Base-by-base conservation (phyloP, 2,797 vertebrate genomes). In the Acipenser oxyrinchus region DNA sequence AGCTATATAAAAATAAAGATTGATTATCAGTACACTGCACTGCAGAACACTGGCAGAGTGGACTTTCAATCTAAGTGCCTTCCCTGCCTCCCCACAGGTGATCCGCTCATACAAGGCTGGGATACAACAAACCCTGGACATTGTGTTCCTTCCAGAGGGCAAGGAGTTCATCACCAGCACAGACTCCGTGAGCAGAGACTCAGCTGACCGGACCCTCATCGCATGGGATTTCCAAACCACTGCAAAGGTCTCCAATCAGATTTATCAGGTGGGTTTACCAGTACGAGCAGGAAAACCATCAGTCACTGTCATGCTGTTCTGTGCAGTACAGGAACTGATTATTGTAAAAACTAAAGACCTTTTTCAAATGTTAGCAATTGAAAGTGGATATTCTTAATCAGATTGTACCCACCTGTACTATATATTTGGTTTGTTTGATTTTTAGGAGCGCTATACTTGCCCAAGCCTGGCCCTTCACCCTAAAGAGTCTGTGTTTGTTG, bases 231-330 rank as follows among this genome's bases (percentile, higher is more conserved):
- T 90, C 73, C 81, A 84, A 68, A 97, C 90, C 23, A 87, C 93
- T 2, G 96, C 97, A 12, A 95, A 88, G 77, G 82, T 98, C 81
- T 99, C 97, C 81, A 99, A 98, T 83, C 96, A 99, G 84, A 96
- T 99, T 71, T 99, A 92, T 78, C 95, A 99, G 0, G 97, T 99
- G 83, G 90, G 93, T 64, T 58, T 58, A 12, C 23, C 15, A 18
- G 15, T 18, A 18, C 15, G 23, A 37, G 23, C 23, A 37, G 23
- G 23, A 37, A 37, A 37, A 37, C 23, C 23, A 37, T 37, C 23
- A 8, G 23, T 37, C 23, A 37, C 23, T 37, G 23, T 37, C 23
- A 3, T 37, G 23, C 23, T 37, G 23, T 37, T 37, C 23, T 37
- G 23, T 37, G 23, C 23, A 37, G 23, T 37, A 37, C 23, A 37